Base-by-base conservation (phyloP, 2,113 vertebrate genomes). In the Hippoglossus stenolepis region DNA sequence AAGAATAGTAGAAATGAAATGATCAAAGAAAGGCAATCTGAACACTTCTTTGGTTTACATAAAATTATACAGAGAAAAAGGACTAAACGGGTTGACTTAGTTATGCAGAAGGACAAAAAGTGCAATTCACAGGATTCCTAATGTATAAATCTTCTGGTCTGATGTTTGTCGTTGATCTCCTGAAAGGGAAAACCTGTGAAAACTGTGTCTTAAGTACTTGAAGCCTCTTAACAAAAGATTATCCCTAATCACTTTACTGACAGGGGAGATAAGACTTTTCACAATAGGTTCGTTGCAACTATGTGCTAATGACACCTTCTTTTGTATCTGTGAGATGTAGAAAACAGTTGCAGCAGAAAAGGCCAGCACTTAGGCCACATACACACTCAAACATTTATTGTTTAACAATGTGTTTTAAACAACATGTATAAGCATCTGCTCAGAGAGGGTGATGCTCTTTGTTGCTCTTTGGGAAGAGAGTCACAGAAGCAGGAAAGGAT, bases 191-290 rank as follows among this genome's bases (percentile, higher is more conserved):
- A 43, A 10, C 21, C 21, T 9, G n/a, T 45, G 8, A 67, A 65
- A 49, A 68, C 43, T 56, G 14, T 23, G 59, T 65, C 57, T 66
- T 20, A 26, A 70, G 35, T 73, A 10, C 49, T 68, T 53, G 4
- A 23, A 62, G n/a, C 76, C 35, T 75, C 43, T 75, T 61, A 54
- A 57, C 45, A 70, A 45, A 65, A 76, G 75, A 70, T 79, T 63
- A 79, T 76, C 49, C 43, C 47, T 63, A 56, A 56, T 76, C 63
- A 18, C 9, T 54, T 63, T 31, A 79, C 72, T 56, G 60, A 77
- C n/a, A 28, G 23, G 10, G 38, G 21, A 76, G 56, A 67, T 66
- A 64, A 67, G 38, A 18, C 23, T n/a, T 61, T 14, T 53, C 40
- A 70, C 68, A 58, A 38, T 11, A 59, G 21, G 28, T 62, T 59